A percentile compares a stretch with the other conserved stretches of the same genome.
Conservation (phyloP, 1,140 invertebrate species). For the Eurosta solidaginis region DNA sequence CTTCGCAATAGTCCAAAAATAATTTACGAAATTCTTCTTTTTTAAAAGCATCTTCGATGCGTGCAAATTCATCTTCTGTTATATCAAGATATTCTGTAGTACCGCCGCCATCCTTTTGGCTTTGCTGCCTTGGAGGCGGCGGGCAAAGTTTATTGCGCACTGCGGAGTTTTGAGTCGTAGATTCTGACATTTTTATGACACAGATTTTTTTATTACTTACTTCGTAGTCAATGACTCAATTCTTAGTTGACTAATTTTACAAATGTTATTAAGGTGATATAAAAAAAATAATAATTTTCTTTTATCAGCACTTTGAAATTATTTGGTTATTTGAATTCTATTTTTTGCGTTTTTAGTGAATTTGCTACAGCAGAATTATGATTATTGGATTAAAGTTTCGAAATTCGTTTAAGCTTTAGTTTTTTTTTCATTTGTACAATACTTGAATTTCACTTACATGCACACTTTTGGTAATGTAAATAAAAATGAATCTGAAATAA, state of each 20-base stretch:
- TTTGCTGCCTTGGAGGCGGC: slow-evolving; percentile 13
- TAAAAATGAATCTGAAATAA: too few species aligned
- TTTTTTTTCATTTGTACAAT: too few species aligned
- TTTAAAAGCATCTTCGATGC: slow-evolving; percentile 79
- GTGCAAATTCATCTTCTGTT: slow-evolving; percentile 76
- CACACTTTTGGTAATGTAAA: too few species aligned
- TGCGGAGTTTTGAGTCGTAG: neutral
- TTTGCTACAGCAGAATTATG: too few species aligned
- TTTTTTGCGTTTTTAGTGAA: too few species aligned
- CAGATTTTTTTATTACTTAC: slow-evolving; percentile 6
- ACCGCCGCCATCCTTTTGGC: neutral
- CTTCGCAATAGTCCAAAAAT: slow-evolving; percentile 84
- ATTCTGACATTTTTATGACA: slow-evolving; percentile 7
- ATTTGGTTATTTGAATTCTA: too few species aligned
- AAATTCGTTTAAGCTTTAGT: too few species aligned
- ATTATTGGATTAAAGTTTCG: too few species aligned
- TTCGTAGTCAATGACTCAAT: neutral
- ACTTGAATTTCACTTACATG: too few species aligned
- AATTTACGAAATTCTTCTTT: slow-evolving; percentile 87
- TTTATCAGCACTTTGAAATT: too few species aligned
- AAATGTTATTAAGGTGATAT: neutral
- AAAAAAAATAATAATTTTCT: neutral
- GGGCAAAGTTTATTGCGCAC: slow-evolving; percentile 5
- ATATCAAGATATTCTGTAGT: slow-evolving; percentile 65
- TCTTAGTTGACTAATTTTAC: neutral